These are phyloP conservation scores for Sebastes taczanowskii DNA, from an alignment of 2,797 vertebrate species.

Conservation along the genomic window DNA sequence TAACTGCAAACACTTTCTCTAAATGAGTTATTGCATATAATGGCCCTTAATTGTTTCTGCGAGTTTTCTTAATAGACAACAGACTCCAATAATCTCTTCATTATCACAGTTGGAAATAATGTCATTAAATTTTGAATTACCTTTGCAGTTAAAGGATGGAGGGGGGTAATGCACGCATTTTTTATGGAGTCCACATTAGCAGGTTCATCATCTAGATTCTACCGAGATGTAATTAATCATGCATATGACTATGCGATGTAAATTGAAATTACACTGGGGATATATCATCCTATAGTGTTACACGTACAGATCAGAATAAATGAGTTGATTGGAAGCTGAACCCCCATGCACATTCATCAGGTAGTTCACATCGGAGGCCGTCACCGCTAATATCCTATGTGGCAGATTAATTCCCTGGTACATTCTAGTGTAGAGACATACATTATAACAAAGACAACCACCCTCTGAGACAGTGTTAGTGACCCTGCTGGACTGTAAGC, in stretches of 20 bases:
- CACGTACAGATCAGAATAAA: conserved; percentile 37
- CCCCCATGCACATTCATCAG: neutral
- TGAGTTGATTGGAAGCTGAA: conserved; percentile 9
- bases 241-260: conserved; percentile 13
- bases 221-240: conserved; percentile 45
- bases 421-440: conserved; percentile 27
- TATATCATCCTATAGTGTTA: conserved; percentile 19
- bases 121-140: conserved; percentile 21
- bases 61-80: conserved; percentile 17
- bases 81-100: conserved; percentile 20
- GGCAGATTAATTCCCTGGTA: conserved; percentile 17
- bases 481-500: conserved; percentile 61
- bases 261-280: conserved; percentile 43
- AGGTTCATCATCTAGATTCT: conserved; percentile 31
- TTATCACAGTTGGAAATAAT: conserved; percentile 28
- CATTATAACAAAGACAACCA: conserved; percentile 31
- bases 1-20: conserved; percentile 14
- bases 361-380: neutral
- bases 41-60: conserved; percentile 38
- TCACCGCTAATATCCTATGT: neutral
- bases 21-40: conserved; percentile 20
- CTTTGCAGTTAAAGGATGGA: conserved; percentile 1
- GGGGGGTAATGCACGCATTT: neutral
- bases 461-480: conserved; percentile 29
- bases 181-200: conserved; percentile 10